These are phyloP conservation scores for Clitarchus hookeri DNA, from an alignment of 2,888 invertebrate species.

Conservation along the genomic window DNA sequence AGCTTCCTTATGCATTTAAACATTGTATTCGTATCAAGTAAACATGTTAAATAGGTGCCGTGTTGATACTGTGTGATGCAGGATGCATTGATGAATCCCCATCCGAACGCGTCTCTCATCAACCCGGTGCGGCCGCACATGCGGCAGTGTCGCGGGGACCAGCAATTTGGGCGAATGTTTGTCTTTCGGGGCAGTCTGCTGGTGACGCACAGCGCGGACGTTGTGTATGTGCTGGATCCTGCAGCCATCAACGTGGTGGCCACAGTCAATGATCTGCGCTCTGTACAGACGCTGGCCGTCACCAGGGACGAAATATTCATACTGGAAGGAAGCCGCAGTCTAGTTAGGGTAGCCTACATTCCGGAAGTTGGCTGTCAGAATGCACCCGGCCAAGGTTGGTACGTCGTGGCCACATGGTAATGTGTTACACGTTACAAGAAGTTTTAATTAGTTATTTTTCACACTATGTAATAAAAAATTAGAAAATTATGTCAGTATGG, in stretches of 20 bases:
- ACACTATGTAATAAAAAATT: too few relatives aligned
- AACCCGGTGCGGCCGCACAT: constrained; percentile 40
- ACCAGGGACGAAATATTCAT: constrained; percentile 68
- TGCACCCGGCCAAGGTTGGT: constrained; percentile 32
- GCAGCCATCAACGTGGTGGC: constrained; percentile 68
- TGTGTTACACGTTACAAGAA: too few relatives aligned
- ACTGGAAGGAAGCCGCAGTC: constrained; percentile 75
- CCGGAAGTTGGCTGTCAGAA: constrained; percentile 60
- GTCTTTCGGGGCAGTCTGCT: constrained; percentile 74
- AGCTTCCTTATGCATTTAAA: too few relatives aligned
- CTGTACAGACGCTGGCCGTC: constrained; percentile 40
- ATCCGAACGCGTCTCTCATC: constrained; percentile 54
- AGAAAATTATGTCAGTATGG: too few relatives aligned
- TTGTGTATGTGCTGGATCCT: constrained; percentile 78
- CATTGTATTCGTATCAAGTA: too few relatives aligned
- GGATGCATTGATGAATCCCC: constrained; percentile 41
- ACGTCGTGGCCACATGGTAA: not conserved
- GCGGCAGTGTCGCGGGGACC: constrained; percentile 58
- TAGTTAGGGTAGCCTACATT: constrained; percentile 74
- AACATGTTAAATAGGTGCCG: too few relatives aligned
- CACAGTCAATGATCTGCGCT: constrained; percentile 57
- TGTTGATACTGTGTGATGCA: constrained; percentile 19
- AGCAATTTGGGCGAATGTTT: constrained; percentile 66
- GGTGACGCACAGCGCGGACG: constrained; percentile 72
- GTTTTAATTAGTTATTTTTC: not conserved